Conservation (phyloP, 2,888 invertebrate species). For the Melanostoma scalare region DNA sequence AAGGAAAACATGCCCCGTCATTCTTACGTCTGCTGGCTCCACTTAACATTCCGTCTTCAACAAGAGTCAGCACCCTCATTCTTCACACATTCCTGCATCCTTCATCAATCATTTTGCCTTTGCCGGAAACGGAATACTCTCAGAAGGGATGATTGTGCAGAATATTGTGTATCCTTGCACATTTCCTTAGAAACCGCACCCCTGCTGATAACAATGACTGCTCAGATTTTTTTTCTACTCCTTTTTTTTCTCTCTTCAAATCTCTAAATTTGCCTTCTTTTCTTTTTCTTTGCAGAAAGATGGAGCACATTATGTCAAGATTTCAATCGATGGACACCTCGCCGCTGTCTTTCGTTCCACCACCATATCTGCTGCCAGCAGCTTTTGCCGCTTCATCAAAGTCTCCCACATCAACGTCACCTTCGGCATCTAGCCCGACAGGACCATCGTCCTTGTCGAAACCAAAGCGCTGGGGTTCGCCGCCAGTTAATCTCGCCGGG, state of each 20-base stretch:
- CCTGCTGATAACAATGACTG: slow-evolving; percentile 38
- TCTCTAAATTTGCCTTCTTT: slow-evolving; percentile 40
- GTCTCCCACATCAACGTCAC: slow-evolving; percentile 62
- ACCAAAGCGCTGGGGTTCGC: slow-evolving; percentile 85
- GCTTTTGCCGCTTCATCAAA: slow-evolving; percentile 72
- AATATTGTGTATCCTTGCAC: slow-evolving; percentile 1
- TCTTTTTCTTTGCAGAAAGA: slow-evolving; percentile 66
- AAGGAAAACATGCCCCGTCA: slow-evolving; percentile 45
- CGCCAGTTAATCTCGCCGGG: slow-evolving; percentile 91
- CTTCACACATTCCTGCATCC: slow-evolving; percentile 38
- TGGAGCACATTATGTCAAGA: slow-evolving; percentile 80
- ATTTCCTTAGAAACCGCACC: background rate
- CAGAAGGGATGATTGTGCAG: slow-evolving; percentile 46
- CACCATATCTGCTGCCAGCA: slow-evolving; percentile 80
- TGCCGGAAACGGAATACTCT: slow-evolving; percentile 26
- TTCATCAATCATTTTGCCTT: slow-evolving; percentile 61
- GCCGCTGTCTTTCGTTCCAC: slow-evolving; percentile 78
- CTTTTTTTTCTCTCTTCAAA: too few species aligned
- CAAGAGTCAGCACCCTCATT: slow-evolving; percentile 33
- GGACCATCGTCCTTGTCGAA: slow-evolving; percentile 76
- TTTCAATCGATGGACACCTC: slow-evolving; percentile 74
- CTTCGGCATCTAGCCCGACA: slow-evolving; percentile 76
- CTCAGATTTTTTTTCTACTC: slow-evolving; percentile 46
- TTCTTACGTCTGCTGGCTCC: slow-evolving; percentile 47
- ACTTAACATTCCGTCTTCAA: slow-evolving; percentile 17